Base-by-base conservation (phyloP, 2,888 invertebrate species). In the Junonia oenone region DNA sequence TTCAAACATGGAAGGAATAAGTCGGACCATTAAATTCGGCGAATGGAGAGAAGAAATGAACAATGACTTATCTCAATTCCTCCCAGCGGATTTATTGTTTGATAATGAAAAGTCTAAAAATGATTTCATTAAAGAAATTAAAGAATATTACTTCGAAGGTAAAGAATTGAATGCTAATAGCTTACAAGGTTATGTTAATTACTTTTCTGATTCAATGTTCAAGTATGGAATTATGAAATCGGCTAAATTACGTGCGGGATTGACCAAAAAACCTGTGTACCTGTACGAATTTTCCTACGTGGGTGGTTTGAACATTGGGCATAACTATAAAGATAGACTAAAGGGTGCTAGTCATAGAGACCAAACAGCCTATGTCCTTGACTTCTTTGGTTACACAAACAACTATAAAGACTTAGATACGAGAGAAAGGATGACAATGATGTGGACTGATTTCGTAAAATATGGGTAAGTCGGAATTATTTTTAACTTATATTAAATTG, bases 341-440 rank as follows among this genome's bases (percentile, higher is more conserved):
- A 76, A 73, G 61, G 89, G 88, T 0, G 88, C 89, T 0, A 87
- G 85, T 57, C 89, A 90, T 54, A 78, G 89, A 64, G 89, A 90
- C 54, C 88, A 88, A 62, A 76, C 80, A 0, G 75, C 87, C 0
- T 88, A 89, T 48, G 61, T 88, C 13, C 59, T 88, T 47, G 88
- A 89, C 63, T 88, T 90, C 63, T 76, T 66, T 52, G 73, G 75
- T 4, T 76, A 62, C 58, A 85, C 87, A 0, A 75, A 71, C 11
- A 73, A 67, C 15, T 67, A 70, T 3, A 75, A 69, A 13, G 89
- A 89, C 63, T 64, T 88, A 58, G 76, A 84, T 57, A 81, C 72
- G 0, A 77, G 86, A 61, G 83, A 88, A 35, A 69, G 81, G 1
- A 68, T 90, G 78, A 83, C 81, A 0, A 61, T 66, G 2, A 87